Evolutionary conservation across 2,888 invertebrate genomes (phyloP), one percentile per base, ranked within the genome.

Genomic region (Leptopterna dolabrata): DNA sequence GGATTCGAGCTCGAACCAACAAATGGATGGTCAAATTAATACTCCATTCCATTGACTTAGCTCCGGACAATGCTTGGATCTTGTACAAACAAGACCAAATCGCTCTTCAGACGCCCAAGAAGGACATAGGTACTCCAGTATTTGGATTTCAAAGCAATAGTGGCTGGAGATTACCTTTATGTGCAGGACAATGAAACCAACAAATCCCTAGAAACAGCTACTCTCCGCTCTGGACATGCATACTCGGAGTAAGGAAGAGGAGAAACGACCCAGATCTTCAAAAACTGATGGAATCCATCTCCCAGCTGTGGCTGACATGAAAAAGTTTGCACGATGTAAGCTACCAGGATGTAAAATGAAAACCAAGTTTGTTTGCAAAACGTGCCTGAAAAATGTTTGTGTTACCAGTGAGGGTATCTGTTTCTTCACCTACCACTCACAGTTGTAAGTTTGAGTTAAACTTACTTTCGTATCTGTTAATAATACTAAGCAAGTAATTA

Each of bases 211-310:
- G 80, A 80, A 11, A 11, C 45, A 24, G 11, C 51, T 9, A 81
- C 81, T 51, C 51, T 81, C 11, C 81, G 81, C 19, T 81, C 81
- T 51, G 81, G 81, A 45, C n/a, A n/a, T n/a, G n/a, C 80, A n/a
- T 43, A 7, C 9, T n/a, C 47, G 81, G n/a, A 81, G 51, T 11
- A 81, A 51, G 9, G 51, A 51, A 27, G 47, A 47, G 3, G 11
- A 6, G 19, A 4, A 19, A 47, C 19, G 2, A 13, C 81, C 13
- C 45, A 47, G 11, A 13, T 13, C 13, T 1, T 47, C 13, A n/a
- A 81, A 51, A 51, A 7, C 16, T 19, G 81, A 81, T 30, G 11
- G 6, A 24, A 81, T 81, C 51, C 51, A 81, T 51, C 81, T 81
- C n/a, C n/a, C n/a, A n/a, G n/a, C n/a, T n/a, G n/a, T n/a, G n/a